phyloP scores from a whole-genome alignment of 2,888 invertebrate species.

The Megalurothrips usitatus region DNA sequence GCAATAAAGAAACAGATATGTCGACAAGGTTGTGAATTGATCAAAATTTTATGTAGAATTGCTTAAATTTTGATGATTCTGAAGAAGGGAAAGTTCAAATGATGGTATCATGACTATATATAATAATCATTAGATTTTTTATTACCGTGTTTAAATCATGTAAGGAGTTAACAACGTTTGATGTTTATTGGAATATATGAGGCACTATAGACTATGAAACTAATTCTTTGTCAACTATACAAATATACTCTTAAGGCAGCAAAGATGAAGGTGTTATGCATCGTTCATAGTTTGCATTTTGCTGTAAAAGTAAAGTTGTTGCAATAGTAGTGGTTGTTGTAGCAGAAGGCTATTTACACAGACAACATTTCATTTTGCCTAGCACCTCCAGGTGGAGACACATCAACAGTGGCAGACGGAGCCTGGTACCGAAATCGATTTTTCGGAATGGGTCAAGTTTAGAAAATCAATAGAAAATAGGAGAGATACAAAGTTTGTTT shows the following conservation, averaged over 20 bases:
- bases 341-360: conserved; percentile 24
- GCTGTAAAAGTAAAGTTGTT: conserved; percentile 21
- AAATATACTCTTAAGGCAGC: conserved; percentile 21
- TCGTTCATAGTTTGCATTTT: not conserved
- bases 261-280: conserved; percentile 16
- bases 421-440: conserved; percentile 2
- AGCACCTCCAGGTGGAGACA: not conserved
- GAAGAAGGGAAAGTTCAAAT: conserved; percentile 19
- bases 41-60: conserved; percentile 10
- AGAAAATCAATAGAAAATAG: not conserved
- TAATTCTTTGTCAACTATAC: conserved; percentile 19
- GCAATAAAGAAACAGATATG: conserved; percentile 21
- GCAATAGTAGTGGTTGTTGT: not conserved
- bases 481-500: no score
- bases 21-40: conserved; percentile 16
- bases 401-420: not conserved
- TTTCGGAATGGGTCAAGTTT: not conserved
- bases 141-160: conserved; percentile 19
- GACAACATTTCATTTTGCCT: not conserved
- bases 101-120: conserved; percentile 16
- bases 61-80: conserved; percentile 24
- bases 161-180: conserved; percentile 24
- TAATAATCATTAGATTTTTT: conserved; percentile 22
- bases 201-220: conserved; percentile 24
- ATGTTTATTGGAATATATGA: conserved; percentile 21